Evolutionary conservation across 2,888 invertebrate species (phyloP), one percentile per base, ranked within the genome.

Genomic region (Drosophila neoperkinsi): DNA sequence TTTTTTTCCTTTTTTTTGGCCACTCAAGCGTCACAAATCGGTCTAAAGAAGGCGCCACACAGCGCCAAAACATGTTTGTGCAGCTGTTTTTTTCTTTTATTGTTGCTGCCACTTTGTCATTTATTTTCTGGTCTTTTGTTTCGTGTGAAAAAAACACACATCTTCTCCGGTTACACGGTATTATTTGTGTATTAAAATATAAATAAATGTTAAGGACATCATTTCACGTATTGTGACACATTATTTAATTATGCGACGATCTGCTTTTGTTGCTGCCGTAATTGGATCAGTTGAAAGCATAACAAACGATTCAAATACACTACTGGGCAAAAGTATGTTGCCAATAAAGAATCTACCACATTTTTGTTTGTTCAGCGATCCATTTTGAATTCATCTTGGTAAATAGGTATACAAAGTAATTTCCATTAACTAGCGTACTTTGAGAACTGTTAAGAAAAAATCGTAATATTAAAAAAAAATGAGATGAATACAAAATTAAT

Each of bases 1-100:
- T 21, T 43, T 43, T n/a, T 10, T 11, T 0, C 21, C 1, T 21
- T 1, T 25, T 18, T 38, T 38, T 38, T 38, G 21, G 21, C 46
- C 16, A 52, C 36, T 58, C 34, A 63, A 58, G 21, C 59, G 18
- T 4, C 36, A 49, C 63, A 57, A 41, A 57, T 21, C 56, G 41
- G 10, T 21, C 41, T 25, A 18, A 18, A 33, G 38, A 38, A 50
- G 60, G 51, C 62, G 51, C 11, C 59, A 31, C 64, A 16, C 58
- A 33, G 57, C 43, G 5, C 46, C 30, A 10, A 49, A 62, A 52
- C 62, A 31, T 70, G 77, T 80, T 77, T 74, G 70, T 71, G 77
- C 84, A 83, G 70, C 81, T 79, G 82, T 65, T 65, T 51, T 50
- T 72, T 60, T 38, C 38, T 51, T n/a, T 13, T 31, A 7, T n/a